Evolutionary conservation across 53 echinoderm and acorn worm species (phyloP), one percentile per base, ranked within the genome.

Genomic region (Crossaster papposus): DNA sequence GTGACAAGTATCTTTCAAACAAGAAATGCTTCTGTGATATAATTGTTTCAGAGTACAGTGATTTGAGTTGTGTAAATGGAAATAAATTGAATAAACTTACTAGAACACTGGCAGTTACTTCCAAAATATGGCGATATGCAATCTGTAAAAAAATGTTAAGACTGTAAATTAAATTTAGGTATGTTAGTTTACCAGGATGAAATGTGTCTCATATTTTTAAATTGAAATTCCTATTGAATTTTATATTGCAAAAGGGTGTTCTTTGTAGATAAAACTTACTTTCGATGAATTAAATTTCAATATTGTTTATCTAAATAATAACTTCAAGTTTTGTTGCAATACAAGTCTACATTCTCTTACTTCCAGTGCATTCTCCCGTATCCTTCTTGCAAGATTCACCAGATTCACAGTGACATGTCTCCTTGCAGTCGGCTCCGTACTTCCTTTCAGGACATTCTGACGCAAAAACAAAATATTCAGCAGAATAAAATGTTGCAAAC

Each of bases 341-440:
- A n/a, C n/a, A n/a, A n/a, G n/a, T n/a, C n/a, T n/a, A n/a, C n/a
- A n/a, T n/a, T n/a, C n/a, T 58, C 68, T 28, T 68, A 68, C 68
- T 68, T 68, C 68, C 68, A 26, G 17, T 20, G 14, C 84, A 84
- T 84, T 70, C 72, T 70, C 84, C 84, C 7, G 84, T 84, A 70
- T 70, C 70, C 17, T 70, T 71, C 1, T 36, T 7, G 53, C 84
- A 84, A 2, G 36, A 20, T 0, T 29, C 37, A 0, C 72, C 84
- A 24, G 37, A 34, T 30, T 76, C 76, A 86, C 87, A 86, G 58
- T 76, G 87, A 86, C 87, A 86, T 78, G 77, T 54, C 78, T 78
- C 63, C 55, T 77, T 78, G 36, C 88, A 88, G 62, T 34, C 64
- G 24, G 88, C 77, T 77, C 88, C 88, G 64, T 81, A 89, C 81